phyloP scores from a whole-genome alignment of 2,888 invertebrate genomes.

The Coleophora flavipennella region DNA sequence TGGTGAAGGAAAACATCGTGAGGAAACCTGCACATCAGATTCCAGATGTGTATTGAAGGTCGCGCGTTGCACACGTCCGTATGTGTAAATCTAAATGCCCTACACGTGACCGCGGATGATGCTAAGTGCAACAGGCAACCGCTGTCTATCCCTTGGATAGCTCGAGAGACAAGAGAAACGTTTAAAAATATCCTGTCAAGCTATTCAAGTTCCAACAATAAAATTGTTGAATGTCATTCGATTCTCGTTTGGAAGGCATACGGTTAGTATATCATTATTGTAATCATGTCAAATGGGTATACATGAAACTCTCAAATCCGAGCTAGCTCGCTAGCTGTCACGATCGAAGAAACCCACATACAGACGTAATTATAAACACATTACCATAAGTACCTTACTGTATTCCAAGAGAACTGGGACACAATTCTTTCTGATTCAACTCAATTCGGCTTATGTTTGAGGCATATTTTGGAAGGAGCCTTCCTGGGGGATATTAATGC shows the following conservation, averaged over 20 bases:
- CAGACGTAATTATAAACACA: constrained; percentile 65
- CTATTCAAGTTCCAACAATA: constrained; percentile 13
- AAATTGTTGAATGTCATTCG: constrained; percentile 24
- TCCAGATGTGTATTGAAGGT: too few species aligned
- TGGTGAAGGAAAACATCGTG: too few species aligned
- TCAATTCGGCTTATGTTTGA: constrained; percentile 29
- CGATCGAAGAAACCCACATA: constrained; percentile 46
- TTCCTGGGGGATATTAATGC: constrained; percentile 27
- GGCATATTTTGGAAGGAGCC: constrained; percentile 26
- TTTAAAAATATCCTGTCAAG: constrained; percentile 22
- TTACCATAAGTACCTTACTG: constrained; percentile 57
- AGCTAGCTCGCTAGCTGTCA: constrained; percentile 32
- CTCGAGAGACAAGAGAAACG: constrained; percentile 23
- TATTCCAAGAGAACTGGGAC: constrained; percentile 35
- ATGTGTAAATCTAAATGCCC: too few species aligned
- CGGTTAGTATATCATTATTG: constrained; percentile 33
- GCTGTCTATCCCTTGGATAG: too few species aligned
- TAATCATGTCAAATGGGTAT: constrained; percentile 32
- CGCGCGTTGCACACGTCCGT: too few species aligned
- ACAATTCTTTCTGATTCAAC: constrained; percentile 31
- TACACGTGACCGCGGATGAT: too few species aligned
- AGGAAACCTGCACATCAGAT: too few species aligned
- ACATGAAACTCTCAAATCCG: constrained; percentile 26
- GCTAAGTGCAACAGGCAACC: too few species aligned
- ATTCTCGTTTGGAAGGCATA: constrained; percentile 33